Evolutionary conservation across 1,140 invertebrate genomes (phyloP).

Genomic region (Papilio helenus): DNA sequence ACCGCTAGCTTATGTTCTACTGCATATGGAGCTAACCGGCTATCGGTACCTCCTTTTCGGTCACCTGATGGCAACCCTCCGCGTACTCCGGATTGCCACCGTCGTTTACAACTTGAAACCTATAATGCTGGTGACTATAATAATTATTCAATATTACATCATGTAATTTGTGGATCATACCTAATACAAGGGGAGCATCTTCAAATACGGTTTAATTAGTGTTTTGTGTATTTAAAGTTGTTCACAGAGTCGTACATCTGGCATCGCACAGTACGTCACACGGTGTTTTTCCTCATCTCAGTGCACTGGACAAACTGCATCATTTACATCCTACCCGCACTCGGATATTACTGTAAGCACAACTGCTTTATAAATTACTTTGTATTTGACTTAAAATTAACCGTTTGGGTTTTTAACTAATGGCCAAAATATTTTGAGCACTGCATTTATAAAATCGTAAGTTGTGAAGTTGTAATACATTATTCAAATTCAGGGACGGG

Average conservation of each 20-base stretch:
- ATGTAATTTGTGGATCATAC: neutral
- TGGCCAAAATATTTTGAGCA: neutral
- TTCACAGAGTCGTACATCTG: slow-evolving; percentile 48
- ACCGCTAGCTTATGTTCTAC: neutral
- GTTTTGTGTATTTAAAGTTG: slow-evolving; percentile 37
- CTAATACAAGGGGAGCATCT: neutral
- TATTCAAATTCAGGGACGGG: slow-evolving; percentile 42
- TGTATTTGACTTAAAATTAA: neutral
- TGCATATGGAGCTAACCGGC: slow-evolving; percentile 4
- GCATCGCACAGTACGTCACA: slow-evolving; percentile 41
- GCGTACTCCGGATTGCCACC: neutral
- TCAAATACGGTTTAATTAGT: neutral
- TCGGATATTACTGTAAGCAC: slow-evolving; percentile 51
- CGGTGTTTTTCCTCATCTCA: slow-evolving; percentile 40
- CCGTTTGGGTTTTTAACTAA: too few relatives aligned
- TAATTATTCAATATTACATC: neutral
- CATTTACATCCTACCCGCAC: slow-evolving; percentile 44
- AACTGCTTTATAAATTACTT: neutral
- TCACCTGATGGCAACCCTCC: neutral
- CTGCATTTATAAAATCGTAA: neutral
- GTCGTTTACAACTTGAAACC: slow-evolving; percentile 12
- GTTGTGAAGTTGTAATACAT: neutral
- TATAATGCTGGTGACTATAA: slow-evolving; percentile 7
- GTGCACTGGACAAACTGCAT: slow-evolving; percentile 52
- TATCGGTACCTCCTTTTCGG: slow-evolving; percentile 10